Evolutionary conservation across 2,113 vertebrate genomes (phyloP), one percentile per base, ranked within the genome.

Genomic region (Gallinago media): DNA sequence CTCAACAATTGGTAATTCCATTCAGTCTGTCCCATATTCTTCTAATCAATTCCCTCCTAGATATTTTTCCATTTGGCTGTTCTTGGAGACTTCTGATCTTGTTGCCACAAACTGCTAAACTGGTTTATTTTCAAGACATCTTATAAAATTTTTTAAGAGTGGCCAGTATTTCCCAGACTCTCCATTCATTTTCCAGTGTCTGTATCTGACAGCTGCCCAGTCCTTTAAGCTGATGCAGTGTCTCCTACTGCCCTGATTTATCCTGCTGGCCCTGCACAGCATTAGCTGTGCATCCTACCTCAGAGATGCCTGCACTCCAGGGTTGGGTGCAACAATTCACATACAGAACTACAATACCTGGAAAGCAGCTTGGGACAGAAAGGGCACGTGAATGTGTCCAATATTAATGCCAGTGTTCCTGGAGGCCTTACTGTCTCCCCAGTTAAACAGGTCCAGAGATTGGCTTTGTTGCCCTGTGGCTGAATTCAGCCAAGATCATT

Each of bases 401-500:
- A n/a, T 80, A 83, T 54, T 67, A 71, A 62, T 52, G 26, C 15
- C 17, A 42, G 16, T 77, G 72, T 88, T 96, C 72, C 81, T 84
- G 88, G 47, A 95, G 68, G 34, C 79, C 44, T 73, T 71, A 10
- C 50, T 74, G 55, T 78, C 68, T 85, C 85, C 61, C n/a, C 21
- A 38, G 50, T 59, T 63, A 93, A 85, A 71, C 44, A 71, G 31
- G 72, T 44, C 14, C 44, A 90, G 59, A 77, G 47, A 77, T 42
- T 89, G 82, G 82, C 92, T 96, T 94, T 85, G 32, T 67, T 94
- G 73, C 59, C 40, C 32, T 67, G 32, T 40, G 71, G 11, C 46
- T 80, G 82, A 88, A 92, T 88, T 92, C 85, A 77, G 88, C 85
- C 95, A 92, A 96, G 55, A 86, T n/a, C 21, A 20, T 79, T 92